Evolutionary conservation across 2,113 vertebrate species (phyloP).

Genomic region (Percopsis transmontana): DNA sequence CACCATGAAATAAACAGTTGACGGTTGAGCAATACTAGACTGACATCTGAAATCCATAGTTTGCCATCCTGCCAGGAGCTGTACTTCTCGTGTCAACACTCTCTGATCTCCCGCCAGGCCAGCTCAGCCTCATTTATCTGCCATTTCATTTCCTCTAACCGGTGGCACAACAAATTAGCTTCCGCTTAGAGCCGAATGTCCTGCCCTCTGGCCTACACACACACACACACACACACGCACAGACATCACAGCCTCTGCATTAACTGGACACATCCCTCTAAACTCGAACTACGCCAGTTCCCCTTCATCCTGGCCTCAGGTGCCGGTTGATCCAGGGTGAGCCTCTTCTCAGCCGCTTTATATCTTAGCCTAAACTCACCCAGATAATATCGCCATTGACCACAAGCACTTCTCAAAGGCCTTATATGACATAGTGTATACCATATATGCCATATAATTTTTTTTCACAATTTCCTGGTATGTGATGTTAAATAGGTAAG

Average conservation of each 20-base stretch:
- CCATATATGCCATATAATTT: too few species aligned
- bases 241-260: constrained; percentile 36
- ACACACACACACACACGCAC: constrained; percentile 5
- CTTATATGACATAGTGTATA: too few species aligned
- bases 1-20: too few species aligned
- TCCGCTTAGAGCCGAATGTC: constrained; percentile 59
- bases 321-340: constrained; percentile 45
- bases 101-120: constrained; percentile 66
- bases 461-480: too few species aligned
- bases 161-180: constrained; percentile 56
- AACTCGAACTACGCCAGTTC: constrained; percentile 53
- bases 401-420: too few species aligned
- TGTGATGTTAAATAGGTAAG: too few species aligned
- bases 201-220: constrained; percentile 51
- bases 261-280: constrained; percentile 64
- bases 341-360: constrained; percentile 12
- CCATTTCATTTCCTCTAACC: constrained; percentile 57
- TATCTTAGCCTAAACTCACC: background rate
- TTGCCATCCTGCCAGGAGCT: too few species aligned
- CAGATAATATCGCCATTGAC: too few species aligned
- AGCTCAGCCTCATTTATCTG: constrained; percentile 64
- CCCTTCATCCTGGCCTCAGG: constrained; percentile 40
- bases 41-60: too few species aligned
- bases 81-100: constrained; percentile 40
- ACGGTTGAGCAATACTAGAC: too few species aligned